These are phyloP conservation scores for Chrysaora quinquecirrha DNA, from an alignment of 30 jellyfish, hydroid and myxozoan genomes.

Conservation along the genomic window DNA sequence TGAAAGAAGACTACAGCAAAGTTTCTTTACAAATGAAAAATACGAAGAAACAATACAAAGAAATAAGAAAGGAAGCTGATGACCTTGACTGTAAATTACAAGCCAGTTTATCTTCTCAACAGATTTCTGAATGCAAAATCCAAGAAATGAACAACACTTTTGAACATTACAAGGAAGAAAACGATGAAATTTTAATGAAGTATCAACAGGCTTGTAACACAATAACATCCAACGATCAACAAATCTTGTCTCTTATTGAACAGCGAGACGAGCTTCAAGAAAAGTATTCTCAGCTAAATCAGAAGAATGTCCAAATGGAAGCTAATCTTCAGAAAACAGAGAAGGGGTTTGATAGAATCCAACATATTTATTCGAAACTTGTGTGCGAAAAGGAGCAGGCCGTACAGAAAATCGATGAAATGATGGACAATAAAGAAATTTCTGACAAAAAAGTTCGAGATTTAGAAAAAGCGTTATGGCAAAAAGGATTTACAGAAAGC, in stretches of 20 bases:
- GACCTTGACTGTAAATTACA: not conserved
- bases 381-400: constrained; percentile 5
- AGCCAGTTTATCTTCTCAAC: not conserved
- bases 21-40: not conserved
- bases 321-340: not conserved
- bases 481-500: not conserved
- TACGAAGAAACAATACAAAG: not conserved
- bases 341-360: constrained; percentile 3
- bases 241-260: not conserved
- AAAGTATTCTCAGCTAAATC: constrained; percentile 2
- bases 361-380: not conserved
- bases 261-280: constrained; percentile 16
- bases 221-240: not conserved
- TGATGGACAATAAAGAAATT: not conserved
- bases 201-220: not conserved
- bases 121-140: not conserved
- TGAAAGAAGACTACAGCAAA: not conserved
- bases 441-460: not conserved
- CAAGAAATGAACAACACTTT: not conserved
- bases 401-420: not conserved
- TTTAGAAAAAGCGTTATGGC: not conserved
- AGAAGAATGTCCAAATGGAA: constrained; percentile 9
- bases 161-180: not conserved
- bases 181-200: not conserved
- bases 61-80: not conserved